phyloP scores from a whole-genome alignment of 2,888 invertebrate genomes.

The Drosophila eohydei region DNA sequence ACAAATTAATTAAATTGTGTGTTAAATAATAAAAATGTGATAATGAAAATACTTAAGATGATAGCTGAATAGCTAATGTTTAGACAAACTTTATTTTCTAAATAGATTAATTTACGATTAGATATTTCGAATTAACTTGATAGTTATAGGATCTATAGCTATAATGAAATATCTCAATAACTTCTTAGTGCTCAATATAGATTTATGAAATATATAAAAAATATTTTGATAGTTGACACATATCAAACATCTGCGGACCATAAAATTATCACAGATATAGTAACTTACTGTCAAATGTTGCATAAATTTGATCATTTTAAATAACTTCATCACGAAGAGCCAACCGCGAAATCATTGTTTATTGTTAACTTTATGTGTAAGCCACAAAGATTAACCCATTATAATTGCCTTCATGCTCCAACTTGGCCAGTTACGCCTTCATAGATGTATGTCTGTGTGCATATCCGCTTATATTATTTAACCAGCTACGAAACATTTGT shows the following conservation, averaged over 20 bases:
- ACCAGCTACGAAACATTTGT: constrained; percentile 58
- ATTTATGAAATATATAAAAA: too few relatives aligned
- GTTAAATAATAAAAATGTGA: constrained; percentile 2
- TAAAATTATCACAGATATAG: neutral
- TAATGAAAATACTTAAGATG: neutral
- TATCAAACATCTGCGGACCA: neutral
- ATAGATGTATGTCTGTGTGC: neutral
- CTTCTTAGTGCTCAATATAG: too few relatives aligned
- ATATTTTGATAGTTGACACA: neutral
- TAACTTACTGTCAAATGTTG: neutral
- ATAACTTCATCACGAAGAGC: constrained; percentile 16
- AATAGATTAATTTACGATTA: neutral
- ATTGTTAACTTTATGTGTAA: constrained; percentile 27
- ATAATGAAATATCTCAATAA: too few relatives aligned
- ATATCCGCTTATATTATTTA: constrained; percentile 30
- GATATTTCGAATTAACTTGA: neutral
- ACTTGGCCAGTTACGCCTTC: neutral
- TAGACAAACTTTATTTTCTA: neutral
- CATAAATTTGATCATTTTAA: constrained; percentile 11
- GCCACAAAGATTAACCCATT: constrained; percentile 45
- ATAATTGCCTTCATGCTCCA: constrained; percentile 37
- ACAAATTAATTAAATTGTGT: constrained; percentile 39
- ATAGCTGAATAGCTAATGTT: neutral
- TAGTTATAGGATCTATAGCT: too few relatives aligned
- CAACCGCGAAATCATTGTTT: constrained; percentile 18